phyloP scores from a whole-genome alignment of 1,140 invertebrate species.

The Caerostris extrusa region DNA sequence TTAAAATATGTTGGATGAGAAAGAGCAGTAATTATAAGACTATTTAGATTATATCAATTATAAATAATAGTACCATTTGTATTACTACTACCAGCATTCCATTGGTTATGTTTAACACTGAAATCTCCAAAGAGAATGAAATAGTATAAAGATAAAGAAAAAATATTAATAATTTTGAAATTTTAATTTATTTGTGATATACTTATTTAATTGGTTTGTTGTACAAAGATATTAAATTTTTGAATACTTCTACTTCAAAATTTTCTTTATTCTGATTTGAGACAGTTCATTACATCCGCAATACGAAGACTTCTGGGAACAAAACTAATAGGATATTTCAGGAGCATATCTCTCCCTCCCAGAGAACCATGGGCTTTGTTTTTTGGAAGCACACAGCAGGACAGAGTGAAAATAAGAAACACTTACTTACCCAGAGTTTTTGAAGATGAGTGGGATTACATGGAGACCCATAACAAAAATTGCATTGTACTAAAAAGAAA shows the following conservation, averaged over 20 bases:
- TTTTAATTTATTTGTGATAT: no score
- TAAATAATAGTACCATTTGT: no score
- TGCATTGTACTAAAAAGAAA: not conserved
- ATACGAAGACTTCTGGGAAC: constrained; percentile 43
- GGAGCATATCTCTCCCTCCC: not conserved
- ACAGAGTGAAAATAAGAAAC: constrained; percentile 9
- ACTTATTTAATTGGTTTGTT: no score
- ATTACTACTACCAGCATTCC: no score
- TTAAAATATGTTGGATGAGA: no score
- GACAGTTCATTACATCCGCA: constrained; percentile 46
- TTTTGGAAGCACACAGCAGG: constrained; percentile 32
- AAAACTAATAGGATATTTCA: constrained; percentile 5
- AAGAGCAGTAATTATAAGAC: no score
- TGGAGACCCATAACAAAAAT: not conserved
- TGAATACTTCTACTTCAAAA: not conserved
- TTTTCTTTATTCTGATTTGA: not conserved
- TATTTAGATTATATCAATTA: no score
- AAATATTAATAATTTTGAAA: no score
- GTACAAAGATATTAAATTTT: no score
- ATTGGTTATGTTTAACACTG: no score
- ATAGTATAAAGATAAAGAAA: no score
- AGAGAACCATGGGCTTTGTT: constrained; percentile 62
- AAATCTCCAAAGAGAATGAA: no score
- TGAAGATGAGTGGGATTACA: constrained; percentile 22
- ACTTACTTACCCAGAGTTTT: constrained; percentile 41